Base-by-base conservation (phyloP, 2,113 vertebrate species). In the Dromaius novaehollandiae region DNA sequence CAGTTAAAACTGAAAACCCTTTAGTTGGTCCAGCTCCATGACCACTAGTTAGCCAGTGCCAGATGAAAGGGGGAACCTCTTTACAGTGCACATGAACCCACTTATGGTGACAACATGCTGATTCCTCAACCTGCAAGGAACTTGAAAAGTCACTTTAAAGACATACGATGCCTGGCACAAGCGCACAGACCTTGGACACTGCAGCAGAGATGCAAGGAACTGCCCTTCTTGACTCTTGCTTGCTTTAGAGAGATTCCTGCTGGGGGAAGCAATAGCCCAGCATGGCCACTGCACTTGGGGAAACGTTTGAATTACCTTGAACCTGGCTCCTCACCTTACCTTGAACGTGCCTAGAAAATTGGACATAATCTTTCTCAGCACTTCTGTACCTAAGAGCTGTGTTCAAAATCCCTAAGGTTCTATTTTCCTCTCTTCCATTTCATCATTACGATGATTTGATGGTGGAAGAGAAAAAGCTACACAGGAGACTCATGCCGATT, bases 91-190 rank as follows among this genome's bases (percentile, higher is more conserved):
- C 5, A 4, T 18, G 11, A 58, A 87, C 14, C 63, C 91, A 2
- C 7, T 28, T 5, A 71, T 3, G 9, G 25, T 34, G 19, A 66
- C 50, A 65, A 77, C 1, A 18, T 20, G 21, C 12, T 28, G 13
- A 89, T 7, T 40, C 48, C 42, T 82, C 28, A 44, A 78, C 18
- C 11, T 21, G 51, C 16, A 26, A 71, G 40, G 6, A 84, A 26
- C 0, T 6, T 51, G 10, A 56, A 85, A 46, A 77, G 21, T 17
- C 56, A 82, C 25, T 76, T 76, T 34, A 64, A 89, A 65, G 18
- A 21, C 21, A 82, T n/a, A 34, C 0, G 0, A 44, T 17, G 15
- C 21, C 53, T 85, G 53, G 30, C 34, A n/a, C 0, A 1, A 79
- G 8, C 8, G 11, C 17, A 30, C 0, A 0, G 40, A 30, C 34